Evolutionary conservation across 2,888 invertebrate genomes (phyloP).

Genomic region (Steinernema scapterisci): DNA sequence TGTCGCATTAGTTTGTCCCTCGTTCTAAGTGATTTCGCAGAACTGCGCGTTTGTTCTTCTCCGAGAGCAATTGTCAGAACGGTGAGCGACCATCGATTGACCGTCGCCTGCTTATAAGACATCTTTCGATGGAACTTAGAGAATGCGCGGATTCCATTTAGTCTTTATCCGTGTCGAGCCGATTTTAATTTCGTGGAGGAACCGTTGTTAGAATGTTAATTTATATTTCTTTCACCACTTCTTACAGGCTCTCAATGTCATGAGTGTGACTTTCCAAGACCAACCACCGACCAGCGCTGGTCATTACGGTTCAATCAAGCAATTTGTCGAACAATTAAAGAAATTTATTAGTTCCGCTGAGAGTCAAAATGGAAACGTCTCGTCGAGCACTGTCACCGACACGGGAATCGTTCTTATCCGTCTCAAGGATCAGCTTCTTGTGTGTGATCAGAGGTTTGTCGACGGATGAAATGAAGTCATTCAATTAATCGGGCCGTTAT

Average conservation of each 20-base stretch:
- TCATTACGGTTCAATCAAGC: constrained; percentile 21
- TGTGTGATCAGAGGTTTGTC: constrained; percentile 49
- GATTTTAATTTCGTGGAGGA: not conserved
- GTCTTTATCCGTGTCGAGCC: not conserved
- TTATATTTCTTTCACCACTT: too few relatives aligned
- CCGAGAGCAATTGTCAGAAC: constrained; percentile 25
- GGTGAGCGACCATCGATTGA: not conserved
- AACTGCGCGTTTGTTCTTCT: not conserved
- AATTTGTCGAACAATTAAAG: constrained; percentile 47
- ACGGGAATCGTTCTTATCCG: constrained; percentile 55
- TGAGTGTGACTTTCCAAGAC: constrained; percentile 28
- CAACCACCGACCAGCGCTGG: not conserved
- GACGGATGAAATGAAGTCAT: not conserved
- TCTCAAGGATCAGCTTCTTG: constrained; percentile 57
- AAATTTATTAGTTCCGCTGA: constrained; percentile 55
- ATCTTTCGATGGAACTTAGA: not conserved
- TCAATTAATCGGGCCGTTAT: constrained; percentile 34
- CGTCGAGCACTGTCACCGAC: constrained; percentile 48
- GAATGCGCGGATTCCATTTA: not conserved
- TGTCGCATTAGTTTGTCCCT: constrained; percentile 31
- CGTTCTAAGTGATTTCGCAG: constrained; percentile 24
- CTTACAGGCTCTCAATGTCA: not conserved
- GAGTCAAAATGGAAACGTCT: constrained; percentile 44
- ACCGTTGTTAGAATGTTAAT: too few relatives aligned
- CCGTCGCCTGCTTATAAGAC: not conserved